Conservation (phyloP, 2,113 vertebrate genomes). For the Elgaria multicarinata region DNA sequence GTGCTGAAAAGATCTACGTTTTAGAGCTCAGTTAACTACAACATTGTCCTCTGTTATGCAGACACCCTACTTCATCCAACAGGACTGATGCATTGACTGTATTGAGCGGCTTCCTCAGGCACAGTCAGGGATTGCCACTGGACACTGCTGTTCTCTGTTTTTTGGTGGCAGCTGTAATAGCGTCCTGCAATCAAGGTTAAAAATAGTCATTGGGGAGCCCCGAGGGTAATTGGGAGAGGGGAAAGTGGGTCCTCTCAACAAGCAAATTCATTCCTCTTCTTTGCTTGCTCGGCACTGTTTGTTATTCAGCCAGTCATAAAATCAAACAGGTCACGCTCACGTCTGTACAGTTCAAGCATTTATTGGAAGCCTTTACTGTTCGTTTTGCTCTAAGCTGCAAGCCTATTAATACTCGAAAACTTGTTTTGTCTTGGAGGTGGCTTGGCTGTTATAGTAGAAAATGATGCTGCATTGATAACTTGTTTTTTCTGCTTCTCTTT, state of each 20-base stretch:
- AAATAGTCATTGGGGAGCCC: conserved; percentile 32
- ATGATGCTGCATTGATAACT: background rate
- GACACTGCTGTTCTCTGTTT: conserved; percentile 17
- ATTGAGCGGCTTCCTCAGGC: fast-evolving
- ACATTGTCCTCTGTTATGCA: fast-evolving
- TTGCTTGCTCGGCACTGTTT: conserved; percentile 30
- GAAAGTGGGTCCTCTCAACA: conserved; percentile 24
- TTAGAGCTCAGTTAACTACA: background rate
- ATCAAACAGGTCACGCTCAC: background rate
- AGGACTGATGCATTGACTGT: fast-evolving
- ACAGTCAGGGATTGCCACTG: conserved; percentile 20
- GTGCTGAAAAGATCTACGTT: fast-evolving
- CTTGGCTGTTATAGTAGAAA: background rate
- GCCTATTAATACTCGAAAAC: background rate
- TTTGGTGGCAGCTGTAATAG: conserved; percentile 53
- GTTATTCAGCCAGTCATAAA: conserved; percentile 43
- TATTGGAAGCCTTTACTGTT: conserved; percentile 19
- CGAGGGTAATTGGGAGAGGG: conserved; percentile 11
- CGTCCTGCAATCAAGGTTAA: conserved; percentile 36
- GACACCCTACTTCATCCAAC: fast-evolving
- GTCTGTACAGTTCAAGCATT: conserved; percentile 7
- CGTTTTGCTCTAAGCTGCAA: conserved; percentile 15
- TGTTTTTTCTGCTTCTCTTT: background rate
- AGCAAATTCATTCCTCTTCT: conserved; percentile 57
- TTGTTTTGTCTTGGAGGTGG: conserved; percentile 22